Percentiles rank a stretch among this genome's conserved stretches.
Conservation (phyloP, 2,888 invertebrate genomes). For the Galeopsomyia nigrocyanea region DNA sequence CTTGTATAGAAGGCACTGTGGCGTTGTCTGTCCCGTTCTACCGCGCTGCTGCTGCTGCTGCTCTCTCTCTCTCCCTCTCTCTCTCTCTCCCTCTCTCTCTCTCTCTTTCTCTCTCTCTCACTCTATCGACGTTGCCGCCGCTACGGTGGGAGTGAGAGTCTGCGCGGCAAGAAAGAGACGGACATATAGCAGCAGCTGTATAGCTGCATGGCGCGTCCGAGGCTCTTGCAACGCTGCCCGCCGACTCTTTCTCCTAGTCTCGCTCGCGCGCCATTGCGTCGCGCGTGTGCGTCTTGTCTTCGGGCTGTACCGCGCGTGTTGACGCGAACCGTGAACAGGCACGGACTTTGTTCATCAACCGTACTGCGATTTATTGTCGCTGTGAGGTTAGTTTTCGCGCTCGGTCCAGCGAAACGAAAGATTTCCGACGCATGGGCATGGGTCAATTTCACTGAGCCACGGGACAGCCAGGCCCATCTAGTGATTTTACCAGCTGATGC, state of each 20-base stretch:
- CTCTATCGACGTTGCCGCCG: not conserved
- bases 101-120: slow-evolving; percentile 11
- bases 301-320: slow-evolving; percentile 3
- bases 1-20: too few species aligned
- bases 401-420: not conserved
- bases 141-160: slow-evolving; percentile 28
- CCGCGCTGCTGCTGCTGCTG: too few species aligned
- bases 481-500: slow-evolving; percentile 29
- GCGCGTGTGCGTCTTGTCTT: slow-evolving; percentile 38
- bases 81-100: too few species aligned
- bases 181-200: not conserved
- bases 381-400: too few species aligned
- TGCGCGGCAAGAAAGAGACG: slow-evolving; percentile 25
- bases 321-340: too few species aligned
- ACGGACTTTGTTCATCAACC: too few species aligned
- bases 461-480: slow-evolving; percentile 6
- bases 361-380: too few species aligned
- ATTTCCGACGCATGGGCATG: not conserved
- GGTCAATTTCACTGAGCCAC: slow-evolving; percentile 9
- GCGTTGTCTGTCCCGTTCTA: not conserved
- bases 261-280: slow-evolving; percentile 42
- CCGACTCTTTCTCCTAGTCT: slow-evolving; percentile 7
- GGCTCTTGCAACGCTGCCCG: not conserved
- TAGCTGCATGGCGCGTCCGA: not conserved
- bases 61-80: too few species aligned